A percentile compares a stretch with the other conserved stretches of the same genome.
Evolutionary conservation across 2,113 vertebrate species (phyloP).

Genomic region (Potamarius usumacintae): DNA sequence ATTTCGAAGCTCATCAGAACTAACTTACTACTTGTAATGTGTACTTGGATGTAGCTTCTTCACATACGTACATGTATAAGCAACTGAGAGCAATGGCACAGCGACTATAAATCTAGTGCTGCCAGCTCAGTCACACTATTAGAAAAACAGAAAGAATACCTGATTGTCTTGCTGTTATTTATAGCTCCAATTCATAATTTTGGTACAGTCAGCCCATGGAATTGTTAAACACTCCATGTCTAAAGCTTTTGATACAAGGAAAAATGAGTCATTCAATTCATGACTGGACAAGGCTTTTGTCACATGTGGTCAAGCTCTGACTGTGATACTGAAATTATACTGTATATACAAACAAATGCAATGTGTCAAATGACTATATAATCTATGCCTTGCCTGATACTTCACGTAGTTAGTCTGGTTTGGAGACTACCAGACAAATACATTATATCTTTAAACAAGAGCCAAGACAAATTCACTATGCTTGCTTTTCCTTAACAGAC

Average conservation of each 20-base stretch:
- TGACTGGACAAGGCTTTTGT: not conserved
- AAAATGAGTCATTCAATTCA: not conserved
- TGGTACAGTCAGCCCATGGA: not conserved
- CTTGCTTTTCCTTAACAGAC: not conserved
- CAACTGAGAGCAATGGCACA: not conserved
- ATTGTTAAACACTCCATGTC: not conserved
- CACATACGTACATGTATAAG: not conserved
- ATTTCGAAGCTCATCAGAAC: not conserved
- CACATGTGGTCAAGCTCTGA: not conserved
- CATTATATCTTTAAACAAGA: not conserved
- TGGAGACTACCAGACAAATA: not conserved
- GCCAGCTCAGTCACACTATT: not conserved
- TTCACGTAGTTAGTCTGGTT: not conserved
- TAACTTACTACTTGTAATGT: not conserved
- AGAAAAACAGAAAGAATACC: conserved; percentile 16
- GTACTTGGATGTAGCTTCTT: not conserved
- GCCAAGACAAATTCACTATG: not conserved
- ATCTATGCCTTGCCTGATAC: not conserved
- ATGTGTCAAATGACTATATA: not conserved
- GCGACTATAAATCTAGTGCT: not conserved
- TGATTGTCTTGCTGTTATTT: conserved; percentile 32
- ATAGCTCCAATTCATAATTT: not conserved
- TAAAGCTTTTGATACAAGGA: not conserved
- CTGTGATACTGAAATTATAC: conserved; percentile 8
- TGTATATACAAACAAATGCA: not conserved